phyloP scores from a whole-genome alignment of 2,113 vertebrate species.

The Campylomormyrus tamandua region DNA sequence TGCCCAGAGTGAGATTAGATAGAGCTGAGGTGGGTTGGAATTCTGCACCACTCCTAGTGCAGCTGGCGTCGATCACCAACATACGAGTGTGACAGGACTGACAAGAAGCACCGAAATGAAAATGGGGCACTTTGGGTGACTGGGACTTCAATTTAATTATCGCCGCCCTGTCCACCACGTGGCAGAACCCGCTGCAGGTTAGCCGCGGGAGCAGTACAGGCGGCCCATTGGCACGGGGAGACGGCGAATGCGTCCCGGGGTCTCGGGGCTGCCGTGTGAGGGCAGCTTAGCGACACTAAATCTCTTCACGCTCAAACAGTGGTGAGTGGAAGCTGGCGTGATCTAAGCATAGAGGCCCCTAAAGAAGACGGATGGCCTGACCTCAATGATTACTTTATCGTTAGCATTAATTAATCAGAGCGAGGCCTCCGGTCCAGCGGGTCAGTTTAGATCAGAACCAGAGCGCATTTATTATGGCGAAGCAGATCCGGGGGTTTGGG shows the following conservation, averaged over 20 bases:
- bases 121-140: neutral
- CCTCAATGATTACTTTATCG: neutral
- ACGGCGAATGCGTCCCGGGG: neutral
- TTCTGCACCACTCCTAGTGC: neutral
- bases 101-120: neutral
- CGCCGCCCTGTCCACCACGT: neutral
- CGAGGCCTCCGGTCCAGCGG: neutral
- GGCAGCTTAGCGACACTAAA: neutral
- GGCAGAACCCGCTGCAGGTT: neutral
- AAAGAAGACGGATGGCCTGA: neutral
- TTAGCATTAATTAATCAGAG: neutral
- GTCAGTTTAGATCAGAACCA: neutral
- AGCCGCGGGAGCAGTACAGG: neutral
- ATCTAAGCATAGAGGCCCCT: neutral
- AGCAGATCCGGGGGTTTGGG: neutral
- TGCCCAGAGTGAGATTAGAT: neutral
- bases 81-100: neutral
- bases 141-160: neutral
- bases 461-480: neutral
- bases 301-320: neutral
- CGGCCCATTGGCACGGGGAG: neutral
- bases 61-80: slow-evolving; percentile 1
- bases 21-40: neutral
- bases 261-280: neutral
- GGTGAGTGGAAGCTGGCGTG: neutral